phyloP scores from a whole-genome alignment of 2,113 vertebrate species.

The Prionailurus bengalensis region DNA sequence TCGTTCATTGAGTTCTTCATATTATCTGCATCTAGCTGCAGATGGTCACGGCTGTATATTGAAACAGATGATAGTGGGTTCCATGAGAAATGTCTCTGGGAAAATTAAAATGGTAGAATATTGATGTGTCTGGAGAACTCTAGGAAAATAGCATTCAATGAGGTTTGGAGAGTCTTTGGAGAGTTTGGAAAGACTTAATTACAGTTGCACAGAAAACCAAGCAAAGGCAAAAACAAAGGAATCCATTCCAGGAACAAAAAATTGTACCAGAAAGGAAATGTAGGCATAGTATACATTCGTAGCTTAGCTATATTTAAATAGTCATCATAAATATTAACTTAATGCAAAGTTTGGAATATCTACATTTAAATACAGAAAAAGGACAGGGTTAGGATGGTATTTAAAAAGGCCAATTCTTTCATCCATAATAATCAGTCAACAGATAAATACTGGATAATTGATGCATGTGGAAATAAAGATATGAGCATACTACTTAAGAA shows the following conservation, averaged over 20 bases:
- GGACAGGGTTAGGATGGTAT: neutral
- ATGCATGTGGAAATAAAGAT: neutral
- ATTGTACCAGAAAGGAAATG: neutral
- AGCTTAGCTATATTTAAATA: neutral
- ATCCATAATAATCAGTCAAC: neutral
- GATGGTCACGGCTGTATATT: neutral
- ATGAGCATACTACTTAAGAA: neutral
- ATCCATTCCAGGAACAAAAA: neutral
- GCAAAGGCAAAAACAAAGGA: neutral
- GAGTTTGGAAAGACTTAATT: conserved; percentile 27
- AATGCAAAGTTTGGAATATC: neutral
- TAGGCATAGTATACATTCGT: neutral
- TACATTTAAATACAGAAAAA: neutral
- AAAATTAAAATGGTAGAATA: neutral
- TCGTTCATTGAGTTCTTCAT: neutral
- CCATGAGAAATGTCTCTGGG: neutral
- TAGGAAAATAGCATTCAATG: neutral
- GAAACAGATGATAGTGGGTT: neutral
- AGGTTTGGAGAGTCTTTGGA: neutral
- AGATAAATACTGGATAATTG: neutral
- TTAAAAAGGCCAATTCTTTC: neutral
- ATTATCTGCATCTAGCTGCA: neutral
- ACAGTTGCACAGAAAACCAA: neutral
- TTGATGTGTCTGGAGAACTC: neutral
- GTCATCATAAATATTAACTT: neutral